Conservation (phyloP, 2,888 invertebrate genomes). For the Orthosia gracilis region DNA sequence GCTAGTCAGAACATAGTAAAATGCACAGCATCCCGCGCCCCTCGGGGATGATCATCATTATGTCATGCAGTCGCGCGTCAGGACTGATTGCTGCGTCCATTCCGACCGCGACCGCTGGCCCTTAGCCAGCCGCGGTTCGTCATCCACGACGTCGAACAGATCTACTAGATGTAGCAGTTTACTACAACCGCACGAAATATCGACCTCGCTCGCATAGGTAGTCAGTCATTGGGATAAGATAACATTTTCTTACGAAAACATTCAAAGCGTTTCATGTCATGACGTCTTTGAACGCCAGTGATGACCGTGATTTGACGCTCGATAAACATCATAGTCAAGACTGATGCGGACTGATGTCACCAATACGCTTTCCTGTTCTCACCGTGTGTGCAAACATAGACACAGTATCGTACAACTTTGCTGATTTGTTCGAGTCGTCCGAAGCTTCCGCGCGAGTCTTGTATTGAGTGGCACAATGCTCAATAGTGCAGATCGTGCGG, state of each 20-base stretch:
- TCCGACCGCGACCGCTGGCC: conserved; percentile 46
- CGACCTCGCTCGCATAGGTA: not conserved
- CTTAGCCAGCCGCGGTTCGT: conserved; percentile 46
- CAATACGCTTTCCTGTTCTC: not conserved
- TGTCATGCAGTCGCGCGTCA: conserved; percentile 25
- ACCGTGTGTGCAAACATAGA: not conserved
- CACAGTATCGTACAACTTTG: not conserved
- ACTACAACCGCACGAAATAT: conserved; percentile 1
- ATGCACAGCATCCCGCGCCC: not conserved
- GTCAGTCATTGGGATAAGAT: not conserved
- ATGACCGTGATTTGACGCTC: not conserved
- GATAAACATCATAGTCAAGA: conserved; percentile 1
- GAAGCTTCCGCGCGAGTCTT: conserved; percentile 1
- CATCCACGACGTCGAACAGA: conserved; percentile 22
- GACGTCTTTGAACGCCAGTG: conserved; percentile 1
- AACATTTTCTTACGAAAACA: not conserved
- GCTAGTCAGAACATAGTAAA: conserved; percentile 8
- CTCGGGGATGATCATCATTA: conserved; percentile 6
- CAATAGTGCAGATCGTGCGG: conserved; percentile 20
- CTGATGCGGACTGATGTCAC: not conserved
- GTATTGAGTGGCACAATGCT: conserved; percentile 16
- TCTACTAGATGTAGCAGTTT: conserved; percentile 10
- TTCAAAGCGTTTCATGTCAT: conserved; percentile 1
- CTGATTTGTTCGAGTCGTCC: not conserved
- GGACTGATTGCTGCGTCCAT: conserved; percentile 33